These are phyloP conservation scores for Graptemys geographica DNA, from an alignment of 2,797 vertebrate species.

Conservation along the genomic window DNA sequence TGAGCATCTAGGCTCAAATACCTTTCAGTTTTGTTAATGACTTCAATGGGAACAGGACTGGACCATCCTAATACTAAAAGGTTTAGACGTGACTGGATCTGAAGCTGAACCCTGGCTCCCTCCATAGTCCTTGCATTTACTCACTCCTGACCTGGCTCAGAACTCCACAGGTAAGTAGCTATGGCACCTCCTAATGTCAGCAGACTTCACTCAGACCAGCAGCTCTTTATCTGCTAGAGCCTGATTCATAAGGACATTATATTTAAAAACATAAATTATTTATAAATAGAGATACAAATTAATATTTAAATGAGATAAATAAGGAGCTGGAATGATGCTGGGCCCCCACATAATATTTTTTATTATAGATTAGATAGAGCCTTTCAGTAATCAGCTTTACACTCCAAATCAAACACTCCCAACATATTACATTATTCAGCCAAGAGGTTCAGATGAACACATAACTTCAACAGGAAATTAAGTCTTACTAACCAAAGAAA, in stretches of 20 bases:
- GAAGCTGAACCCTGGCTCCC: background rate
- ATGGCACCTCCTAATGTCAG: background rate
- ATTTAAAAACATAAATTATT: background rate
- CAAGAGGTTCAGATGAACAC: background rate
- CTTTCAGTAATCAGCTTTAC: background rate
- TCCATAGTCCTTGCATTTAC: fast-evolving
- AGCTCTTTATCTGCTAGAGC: background rate
- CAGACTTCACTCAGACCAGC: background rate
- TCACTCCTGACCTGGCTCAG: fast-evolving
- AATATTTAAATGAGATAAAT: background rate
- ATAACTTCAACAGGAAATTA: background rate
- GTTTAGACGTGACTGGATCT: background rate
- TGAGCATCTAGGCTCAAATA: background rate
- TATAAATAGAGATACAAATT: background rate
- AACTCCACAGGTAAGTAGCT: fast-evolving
- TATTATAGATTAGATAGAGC: background rate
- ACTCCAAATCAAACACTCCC: background rate
- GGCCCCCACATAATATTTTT: background rate
- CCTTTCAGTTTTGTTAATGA: background rate
- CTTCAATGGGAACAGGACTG: fast-evolving
- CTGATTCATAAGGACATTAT: background rate
- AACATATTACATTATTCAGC: background rate
- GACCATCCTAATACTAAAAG: background rate
- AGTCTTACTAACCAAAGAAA: background rate
- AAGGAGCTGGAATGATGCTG: background rate